Evolutionary conservation across 2,113 vertebrate species (phyloP).

Genomic region (Atlantisia rogersi): DNA sequence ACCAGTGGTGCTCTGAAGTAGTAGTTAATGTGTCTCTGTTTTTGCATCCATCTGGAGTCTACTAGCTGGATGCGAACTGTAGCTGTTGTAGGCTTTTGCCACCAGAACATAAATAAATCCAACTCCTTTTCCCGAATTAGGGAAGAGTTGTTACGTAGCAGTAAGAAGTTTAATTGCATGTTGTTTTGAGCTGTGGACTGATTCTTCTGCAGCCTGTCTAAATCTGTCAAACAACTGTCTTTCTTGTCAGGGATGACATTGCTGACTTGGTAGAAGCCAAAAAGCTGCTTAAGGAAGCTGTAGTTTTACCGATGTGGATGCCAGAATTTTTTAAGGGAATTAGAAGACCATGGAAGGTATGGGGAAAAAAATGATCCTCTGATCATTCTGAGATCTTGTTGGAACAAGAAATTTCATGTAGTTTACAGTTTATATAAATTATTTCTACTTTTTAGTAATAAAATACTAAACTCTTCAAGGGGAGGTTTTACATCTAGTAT

Average conservation of each 20-base stretch:
- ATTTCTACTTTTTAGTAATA: not conserved
- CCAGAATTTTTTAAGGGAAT: conserved; percentile 99
- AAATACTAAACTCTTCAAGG: not conserved
- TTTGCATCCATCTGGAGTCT: not conserved
- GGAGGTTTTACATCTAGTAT: not conserved
- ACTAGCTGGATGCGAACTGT: not conserved
- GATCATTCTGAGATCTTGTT: not conserved
- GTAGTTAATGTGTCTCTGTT: not conserved
- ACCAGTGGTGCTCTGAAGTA: not conserved
- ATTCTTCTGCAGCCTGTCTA: not conserved
- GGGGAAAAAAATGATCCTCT: not conserved
- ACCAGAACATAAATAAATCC: not conserved
- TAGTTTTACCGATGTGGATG: conserved; percentile 99
- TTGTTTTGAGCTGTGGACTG: not conserved
- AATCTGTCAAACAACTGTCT: conserved; percentile 3
- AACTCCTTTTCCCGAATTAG: not conserved
- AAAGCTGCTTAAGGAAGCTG: conserved; percentile 95
- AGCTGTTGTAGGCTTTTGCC: not conserved
- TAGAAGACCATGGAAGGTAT: conserved; percentile 96
- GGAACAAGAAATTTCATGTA: not conserved
- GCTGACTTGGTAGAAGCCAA: conserved; percentile 96
- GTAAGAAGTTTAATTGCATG: not conserved
- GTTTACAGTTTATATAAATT: not conserved
- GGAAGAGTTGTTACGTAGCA: accelerated
- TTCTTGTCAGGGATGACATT: conserved; percentile 89